Base-by-base conservation (phyloP, 2,888 invertebrate genomes). In the Pristionchus exspectatus region DNA sequence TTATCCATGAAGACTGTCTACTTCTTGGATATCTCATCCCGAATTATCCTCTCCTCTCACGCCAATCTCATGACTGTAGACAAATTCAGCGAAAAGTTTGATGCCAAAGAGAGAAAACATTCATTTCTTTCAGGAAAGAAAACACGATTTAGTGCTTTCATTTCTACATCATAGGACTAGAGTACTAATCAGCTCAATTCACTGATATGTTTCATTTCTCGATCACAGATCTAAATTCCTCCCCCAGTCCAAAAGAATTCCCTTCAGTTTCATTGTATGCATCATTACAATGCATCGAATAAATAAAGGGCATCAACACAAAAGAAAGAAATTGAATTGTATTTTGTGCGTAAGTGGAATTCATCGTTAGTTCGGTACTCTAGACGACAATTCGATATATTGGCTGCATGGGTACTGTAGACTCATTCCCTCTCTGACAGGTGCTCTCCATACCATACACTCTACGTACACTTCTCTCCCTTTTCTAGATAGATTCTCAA, bases 321-420 rank as follows among this genome's bases (percentile, higher is more conserved):
- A 5, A 27, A 66, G 66, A 12, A 27, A 66, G 66, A 66, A 66
- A 66, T n/a, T 66, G 74, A 18, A 74, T 74, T 74, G 74, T 74
- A 18, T 74, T 50, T 74, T 74, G 74, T 38, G 74, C 38, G 74
- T 74, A 38, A 74, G 38, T 33, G 27, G 74, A 74, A 74, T 74
- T 74, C 74, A 38, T 74, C 74, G 16, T 0, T 3, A 33, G 30
- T 74, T 33, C 74, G 74, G 74, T 74, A 4, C 74, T 66, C 66
- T 30, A 74, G 33, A 30, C 69, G 69, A 30, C 69, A 69, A 69
- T 27, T 27, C 27, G 74, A 66, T 38, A 74, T 12, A 38, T 33
- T 30, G 38, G 74, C 18, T 74, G 74, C 74, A 74, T 74, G 74
- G 30, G 10, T 74, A 74, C 74, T 33, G 74, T 74, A 74, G 83